Evolutionary conservation across 2,113 vertebrate genomes (phyloP).

Genomic region (Megaleporinus macrocephalus): DNA sequence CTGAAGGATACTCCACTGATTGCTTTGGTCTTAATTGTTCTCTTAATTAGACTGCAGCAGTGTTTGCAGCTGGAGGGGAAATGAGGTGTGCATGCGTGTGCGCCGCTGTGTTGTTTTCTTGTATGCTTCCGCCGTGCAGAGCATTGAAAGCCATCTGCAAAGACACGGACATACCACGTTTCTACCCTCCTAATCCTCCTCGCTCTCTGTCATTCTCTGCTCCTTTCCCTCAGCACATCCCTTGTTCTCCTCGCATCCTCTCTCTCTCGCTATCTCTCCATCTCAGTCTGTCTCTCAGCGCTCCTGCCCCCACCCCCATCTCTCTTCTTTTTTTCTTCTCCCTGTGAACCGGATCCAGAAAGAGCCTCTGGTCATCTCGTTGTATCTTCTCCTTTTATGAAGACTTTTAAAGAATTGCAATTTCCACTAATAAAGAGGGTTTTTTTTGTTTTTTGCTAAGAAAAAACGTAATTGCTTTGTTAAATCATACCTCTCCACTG

Average conservation of each 20-base stretch:
- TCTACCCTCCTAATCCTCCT: slow-evolving; percentile 40
- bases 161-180: slow-evolving; percentile 78
- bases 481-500: slow-evolving; percentile 55
- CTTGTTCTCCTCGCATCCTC: slow-evolving; percentile 41
- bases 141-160: slow-evolving; percentile 69
- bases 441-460: slow-evolving; percentile 25
- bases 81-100: slow-evolving; percentile 50
- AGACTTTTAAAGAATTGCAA: slow-evolving; percentile 42
- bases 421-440: slow-evolving; percentile 51
- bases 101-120: slow-evolving; percentile 55
- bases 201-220: slow-evolving; percentile 47
- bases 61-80: slow-evolving; percentile 87
- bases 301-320: not conserved
- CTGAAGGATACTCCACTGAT: slow-evolving; percentile 86
- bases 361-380: slow-evolving; percentile 55
- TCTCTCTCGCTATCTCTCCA: slow-evolving; percentile 42
- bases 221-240: slow-evolving; percentile 48
- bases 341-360: slow-evolving; percentile 47
- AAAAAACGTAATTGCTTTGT: slow-evolving; percentile 59
- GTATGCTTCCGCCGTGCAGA: slow-evolving; percentile 75
- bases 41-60: slow-evolving; percentile 97
- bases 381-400: slow-evolving; percentile 55
- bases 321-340: slow-evolving; percentile 29
- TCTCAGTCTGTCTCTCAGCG: slow-evolving; percentile 47
- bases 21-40: slow-evolving; percentile 93